A percentile compares a stretch with the other conserved stretches of the same genome.
Conservation (phyloP, 2,113 vertebrate genomes). For the Gila orcuttii region DNA sequence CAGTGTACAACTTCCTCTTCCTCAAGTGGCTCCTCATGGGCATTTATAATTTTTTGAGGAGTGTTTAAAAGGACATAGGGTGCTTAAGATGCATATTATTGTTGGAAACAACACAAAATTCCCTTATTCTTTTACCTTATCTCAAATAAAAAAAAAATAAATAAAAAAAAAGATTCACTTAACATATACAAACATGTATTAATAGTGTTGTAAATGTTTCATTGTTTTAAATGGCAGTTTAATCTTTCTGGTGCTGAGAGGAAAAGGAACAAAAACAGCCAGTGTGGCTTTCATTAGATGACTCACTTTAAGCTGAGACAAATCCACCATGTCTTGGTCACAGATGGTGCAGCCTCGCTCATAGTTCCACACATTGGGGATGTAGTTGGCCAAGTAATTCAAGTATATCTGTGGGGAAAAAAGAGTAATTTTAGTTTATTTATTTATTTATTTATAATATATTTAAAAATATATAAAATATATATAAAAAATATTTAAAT, state of each 20-base stretch:
- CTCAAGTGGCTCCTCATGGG: conserved; percentile 57
- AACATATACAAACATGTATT: not conserved
- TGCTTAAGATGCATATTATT: conserved; percentile 56
- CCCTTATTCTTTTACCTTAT: conserved; percentile 34
- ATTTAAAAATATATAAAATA: not conserved
- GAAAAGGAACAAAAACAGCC: conserved; percentile 40
- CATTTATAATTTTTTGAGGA: conserved; percentile 57
- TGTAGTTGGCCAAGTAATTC: conserved; percentile 94
- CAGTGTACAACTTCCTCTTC: conserved; percentile 65
- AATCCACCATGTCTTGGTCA: conserved; percentile 83
- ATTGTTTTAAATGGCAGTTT: not conserved
- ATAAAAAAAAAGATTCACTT: conserved; percentile 11
- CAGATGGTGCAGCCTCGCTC: conserved; percentile 88
- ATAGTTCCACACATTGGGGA: conserved; percentile 92
- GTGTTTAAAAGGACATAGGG: conserved; percentile 56
- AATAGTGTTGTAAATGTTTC: conserved; percentile 11
- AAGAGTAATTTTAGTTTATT: not conserved
- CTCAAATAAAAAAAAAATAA: conserved; percentile 48
- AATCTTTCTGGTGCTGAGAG: conserved; percentile 12
- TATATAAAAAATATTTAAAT: not conserved
- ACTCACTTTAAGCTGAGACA: conserved; percentile 85
- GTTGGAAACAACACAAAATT: conserved; percentile 55
- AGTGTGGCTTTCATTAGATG: conserved; percentile 17
- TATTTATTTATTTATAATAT: not conserved
- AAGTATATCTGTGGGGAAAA: conserved; percentile 84